Percentiles rank a stretch among this genome's conserved stretches.
Evolutionary conservation across 2,888 invertebrate species (phyloP).

Genomic region (Napeogenes inachia): DNA sequence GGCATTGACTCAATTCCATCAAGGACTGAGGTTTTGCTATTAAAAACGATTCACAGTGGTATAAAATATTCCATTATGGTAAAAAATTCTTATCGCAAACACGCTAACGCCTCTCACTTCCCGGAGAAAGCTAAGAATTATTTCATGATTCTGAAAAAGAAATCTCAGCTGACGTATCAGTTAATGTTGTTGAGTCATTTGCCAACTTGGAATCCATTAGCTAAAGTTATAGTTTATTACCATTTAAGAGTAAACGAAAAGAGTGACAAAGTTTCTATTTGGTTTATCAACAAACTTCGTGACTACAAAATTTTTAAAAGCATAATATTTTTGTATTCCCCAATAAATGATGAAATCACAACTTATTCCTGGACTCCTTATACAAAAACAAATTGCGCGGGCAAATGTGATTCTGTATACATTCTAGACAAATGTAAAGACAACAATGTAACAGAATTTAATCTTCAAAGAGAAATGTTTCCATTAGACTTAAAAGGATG

Average conservation of each 20-base stretch:
- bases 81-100: conserved; percentile 69
- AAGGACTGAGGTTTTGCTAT: conserved; percentile 57
- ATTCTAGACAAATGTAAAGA: conserved; percentile 62
- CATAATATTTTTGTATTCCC: conserved; percentile 61
- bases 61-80: conserved; percentile 73
- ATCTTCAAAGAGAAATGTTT: conserved; percentile 55
- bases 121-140: conserved; percentile 76
- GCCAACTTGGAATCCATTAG: conserved; percentile 73
- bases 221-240: conserved; percentile 69
- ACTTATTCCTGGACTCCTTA: conserved; percentile 71
- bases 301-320: conserved; percentile 59
- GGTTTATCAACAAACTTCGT: conserved; percentile 63
- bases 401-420: conserved; percentile 59
- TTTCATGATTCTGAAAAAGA: conserved; percentile 72
- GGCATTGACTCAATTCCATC: conserved; percentile 68
- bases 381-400: conserved; percentile 62
- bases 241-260: conserved; percentile 50
- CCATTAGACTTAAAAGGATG: conserved; percentile 64
- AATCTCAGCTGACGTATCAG: conserved; percentile 63
- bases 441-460: conserved; percentile 45
- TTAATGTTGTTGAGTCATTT: conserved; percentile 67
- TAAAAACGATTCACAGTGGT: conserved; percentile 66
- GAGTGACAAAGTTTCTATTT: conserved; percentile 48
- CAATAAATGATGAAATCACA: conserved; percentile 49
- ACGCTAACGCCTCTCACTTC: conserved; percentile 73